A percentile compares a stretch with the other conserved stretches of the same genome.
Evolutionary conservation across 2,888 invertebrate genomes (phyloP).

Genomic region (Lathronympha strigana): DNA sequence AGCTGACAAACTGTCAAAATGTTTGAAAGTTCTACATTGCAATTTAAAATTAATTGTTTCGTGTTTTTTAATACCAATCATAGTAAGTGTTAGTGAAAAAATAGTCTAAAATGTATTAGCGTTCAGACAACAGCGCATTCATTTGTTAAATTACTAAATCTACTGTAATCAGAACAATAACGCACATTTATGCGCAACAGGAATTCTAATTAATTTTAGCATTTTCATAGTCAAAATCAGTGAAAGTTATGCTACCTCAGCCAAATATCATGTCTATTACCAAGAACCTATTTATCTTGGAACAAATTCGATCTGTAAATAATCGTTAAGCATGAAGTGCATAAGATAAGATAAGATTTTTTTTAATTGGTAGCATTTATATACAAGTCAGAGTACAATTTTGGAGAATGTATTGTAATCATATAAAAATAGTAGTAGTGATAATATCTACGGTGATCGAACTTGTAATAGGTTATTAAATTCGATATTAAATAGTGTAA

Average conservation of each 20-base stretch:
- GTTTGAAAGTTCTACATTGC: background rate
- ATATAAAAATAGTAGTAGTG: no score
- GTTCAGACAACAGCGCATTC: slow-evolving; percentile 16
- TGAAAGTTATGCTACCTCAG: no score
- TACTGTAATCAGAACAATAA: background rate
- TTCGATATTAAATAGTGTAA: background rate
- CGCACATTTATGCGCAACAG: background rate
- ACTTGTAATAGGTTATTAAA: background rate
- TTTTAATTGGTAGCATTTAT: no score
- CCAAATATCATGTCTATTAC: no score
- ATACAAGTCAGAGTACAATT: no score
- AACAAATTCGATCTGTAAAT: no score
- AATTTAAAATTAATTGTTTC: background rate
- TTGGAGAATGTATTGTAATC: no score
- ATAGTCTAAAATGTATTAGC: slow-evolving; percentile 14
- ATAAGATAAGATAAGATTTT: no score
- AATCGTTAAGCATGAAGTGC: no score
- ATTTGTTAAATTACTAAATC: slow-evolving; percentile 21
- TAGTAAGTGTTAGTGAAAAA: background rate
- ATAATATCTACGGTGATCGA: no score
- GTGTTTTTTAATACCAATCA: background rate
- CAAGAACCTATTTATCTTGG: no score
- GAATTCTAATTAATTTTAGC: background rate
- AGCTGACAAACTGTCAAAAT: background rate
- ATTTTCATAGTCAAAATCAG: no score